Percentiles rank a stretch among this genome's conserved stretches.
phyloP scores from a whole-genome alignment of 2,888 invertebrate genomes.

The Choristoneura rosaceana region DNA sequence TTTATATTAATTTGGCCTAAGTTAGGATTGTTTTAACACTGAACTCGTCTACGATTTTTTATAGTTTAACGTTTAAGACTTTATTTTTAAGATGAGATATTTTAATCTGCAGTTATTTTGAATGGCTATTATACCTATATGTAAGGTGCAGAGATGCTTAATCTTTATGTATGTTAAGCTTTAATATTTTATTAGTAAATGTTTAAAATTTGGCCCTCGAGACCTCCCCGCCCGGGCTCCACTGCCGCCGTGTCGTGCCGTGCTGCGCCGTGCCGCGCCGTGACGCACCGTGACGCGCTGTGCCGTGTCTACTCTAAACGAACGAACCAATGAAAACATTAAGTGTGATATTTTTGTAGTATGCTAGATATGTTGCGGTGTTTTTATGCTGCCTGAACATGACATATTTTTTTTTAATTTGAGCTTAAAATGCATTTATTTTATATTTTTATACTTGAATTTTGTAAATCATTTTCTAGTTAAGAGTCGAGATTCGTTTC shows the following conservation, averaged over 20 bases:
- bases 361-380: constrained; percentile 74
- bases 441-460: constrained; percentile 82
- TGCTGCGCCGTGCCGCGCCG: constrained; percentile 29
- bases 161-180: constrained; percentile 86
- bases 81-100: constrained; percentile 85
- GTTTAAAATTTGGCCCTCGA: constrained; percentile 80
- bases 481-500: constrained; percentile 66
- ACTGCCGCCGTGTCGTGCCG: constrained; percentile 45
- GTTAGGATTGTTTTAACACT: constrained; percentile 73
- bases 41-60: constrained; percentile 62
- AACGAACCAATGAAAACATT: constrained; percentile 64
- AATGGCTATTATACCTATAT: constrained; percentile 82
- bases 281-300: no score
- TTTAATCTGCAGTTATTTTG: constrained; percentile 85
- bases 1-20: constrained; percentile 79
- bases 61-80: constrained; percentile 83
- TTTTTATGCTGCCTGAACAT: constrained; percentile 71
- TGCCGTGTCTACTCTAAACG: constrained; percentile 49
- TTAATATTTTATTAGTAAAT: constrained; percentile 86
- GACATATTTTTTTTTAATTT: constrained; percentile 65
- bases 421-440: constrained; percentile 69
- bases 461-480: constrained; percentile 81
- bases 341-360: constrained; percentile 81
- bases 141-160: constrained; percentile 85
- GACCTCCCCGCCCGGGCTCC: constrained; percentile 56